phyloP scores from a whole-genome alignment of 92 coral and sea anemone genomes.

The Anthopleura xanthogrammica region DNA sequence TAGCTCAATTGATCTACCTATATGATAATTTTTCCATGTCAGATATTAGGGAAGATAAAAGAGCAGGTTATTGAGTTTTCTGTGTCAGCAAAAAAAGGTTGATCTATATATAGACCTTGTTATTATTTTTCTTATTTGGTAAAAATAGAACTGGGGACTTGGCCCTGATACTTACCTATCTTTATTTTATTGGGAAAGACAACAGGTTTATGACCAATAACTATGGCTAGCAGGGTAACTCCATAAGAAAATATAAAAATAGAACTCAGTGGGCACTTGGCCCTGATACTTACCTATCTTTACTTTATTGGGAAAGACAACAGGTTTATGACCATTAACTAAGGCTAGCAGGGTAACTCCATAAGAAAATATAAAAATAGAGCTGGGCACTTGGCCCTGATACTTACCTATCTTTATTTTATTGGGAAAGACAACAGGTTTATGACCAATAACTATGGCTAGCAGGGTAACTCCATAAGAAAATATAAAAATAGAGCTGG shows the following conservation, averaged over 20 bases:
- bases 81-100: no score
- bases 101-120: no score
- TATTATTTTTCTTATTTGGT: no score
- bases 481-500: no score
- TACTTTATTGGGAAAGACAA: slow-evolving; percentile 49
- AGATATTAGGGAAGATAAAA: no score
- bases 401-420: slow-evolving; percentile 37
- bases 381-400: no score
- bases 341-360: slow-evolving; percentile 66
- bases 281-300: slow-evolving; percentile 14
- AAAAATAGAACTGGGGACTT: no score
- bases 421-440: slow-evolving; percentile 57
- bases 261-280: no score
- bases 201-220: slow-evolving; percentile 70
- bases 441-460: slow-evolving; percentile 71
- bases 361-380: slow-evolving; percentile 70
- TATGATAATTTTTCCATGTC: no score
- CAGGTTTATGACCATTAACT: slow-evolving; percentile 73
- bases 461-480: slow-evolving; percentile 72
- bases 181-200: slow-evolving; percentile 52
- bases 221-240: slow-evolving; percentile 58
- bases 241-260: slow-evolving; percentile 79
- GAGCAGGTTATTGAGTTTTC: no score
- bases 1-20: no score
- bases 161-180: slow-evolving; percentile 9